Base-by-base conservation (phyloP, 1,140 invertebrate genomes). In the Apis dorsata region DNA sequence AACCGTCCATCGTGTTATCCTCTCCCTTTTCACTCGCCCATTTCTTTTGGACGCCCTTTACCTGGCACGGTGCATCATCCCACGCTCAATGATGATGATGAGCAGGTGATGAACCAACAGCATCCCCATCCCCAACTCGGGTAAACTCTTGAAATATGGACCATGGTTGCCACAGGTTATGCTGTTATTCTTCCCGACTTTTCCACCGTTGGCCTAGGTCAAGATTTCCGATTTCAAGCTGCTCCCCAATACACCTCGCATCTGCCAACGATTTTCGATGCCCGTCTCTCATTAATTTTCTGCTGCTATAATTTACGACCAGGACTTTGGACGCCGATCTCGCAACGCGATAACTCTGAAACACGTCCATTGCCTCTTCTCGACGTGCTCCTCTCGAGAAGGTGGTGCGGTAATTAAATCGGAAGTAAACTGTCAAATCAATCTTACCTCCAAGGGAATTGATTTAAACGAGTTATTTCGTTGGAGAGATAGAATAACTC, bases 71-170 rank as follows among this genome's bases (percentile, higher is more conserved):
- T 76, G 86, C 84, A 90, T 91, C 91, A 90, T 92, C 92, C 91
- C 91, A 92, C 91, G 90, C 90, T 89, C 83, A 73, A 85, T 87
- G 89, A 89, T 85, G 77, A 85, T 87, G 89, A 89, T 85, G 85
- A 91, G 88, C 92, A 93, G 92, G 91, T 93, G 91, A 91, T 91
- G 89, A 88, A 82, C 75, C 78, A 75, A 75, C 57, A 59, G 62
- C 59, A 53, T 55, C 9, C 24, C 55, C 13, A 53, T 70, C 70
- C 55, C 70, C 71, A 34, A 28, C 28, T 57, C 62, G 78, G 55
- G 34, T 71, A 71, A 77, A 77, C 60, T 77, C 34, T 24, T 51
- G 34, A 70, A 65, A 71, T 66, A 70, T n/a, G 51, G 28, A 51
- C 15, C 75, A 34, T 44, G 60, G 24, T 74, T 71, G 28, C 63